phyloP scores from a whole-genome alignment of 2,113 vertebrate genomes.

The Myotis lucifugus region DNA sequence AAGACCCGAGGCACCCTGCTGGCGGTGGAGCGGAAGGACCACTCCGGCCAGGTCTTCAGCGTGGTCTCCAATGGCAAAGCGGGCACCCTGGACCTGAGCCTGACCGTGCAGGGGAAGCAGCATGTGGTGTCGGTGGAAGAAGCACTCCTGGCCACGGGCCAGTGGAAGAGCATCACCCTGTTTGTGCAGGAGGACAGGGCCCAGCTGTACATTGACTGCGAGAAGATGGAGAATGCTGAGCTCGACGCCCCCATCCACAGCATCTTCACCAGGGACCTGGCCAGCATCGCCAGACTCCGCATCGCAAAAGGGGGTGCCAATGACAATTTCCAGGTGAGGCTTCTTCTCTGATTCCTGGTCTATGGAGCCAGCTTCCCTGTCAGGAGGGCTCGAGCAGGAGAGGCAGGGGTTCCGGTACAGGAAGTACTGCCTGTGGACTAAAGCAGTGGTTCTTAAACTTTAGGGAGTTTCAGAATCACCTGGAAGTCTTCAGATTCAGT shows the following conservation, averaged over 20 bases:
- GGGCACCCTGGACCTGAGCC: constrained; percentile 93
- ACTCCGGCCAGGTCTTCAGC: constrained; percentile 93
- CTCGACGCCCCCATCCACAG: constrained; percentile 93
- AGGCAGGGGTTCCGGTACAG: not conserved
- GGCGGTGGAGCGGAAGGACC: constrained; percentile 91
- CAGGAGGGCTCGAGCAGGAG: not conserved
- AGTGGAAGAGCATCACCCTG: constrained; percentile 97
- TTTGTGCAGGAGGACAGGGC: constrained; percentile 96
- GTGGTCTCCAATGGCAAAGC: constrained; percentile 95
- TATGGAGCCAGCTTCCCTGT: not conserved
- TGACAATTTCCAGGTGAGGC: constrained; percentile 94
- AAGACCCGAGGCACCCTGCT: constrained; percentile 92
- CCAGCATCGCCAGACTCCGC: constrained; percentile 88
- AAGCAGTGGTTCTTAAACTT: no score
- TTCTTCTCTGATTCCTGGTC: not conserved
- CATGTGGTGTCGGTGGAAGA: constrained; percentile 94
- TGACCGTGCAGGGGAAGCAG: constrained; percentile 88
- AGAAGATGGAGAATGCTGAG: constrained; percentile 93
- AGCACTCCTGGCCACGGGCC: constrained; percentile 90
- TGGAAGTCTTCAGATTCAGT: not conserved
- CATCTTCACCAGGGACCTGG: constrained; percentile 91
- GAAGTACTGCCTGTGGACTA: not conserved
- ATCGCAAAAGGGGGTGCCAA: constrained; percentile 93
- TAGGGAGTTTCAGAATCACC: not conserved
- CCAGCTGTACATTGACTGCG: constrained; percentile 95